phyloP scores from a whole-genome alignment of 2,888 invertebrate species.

The Erpobdella octoculata region DNA sequence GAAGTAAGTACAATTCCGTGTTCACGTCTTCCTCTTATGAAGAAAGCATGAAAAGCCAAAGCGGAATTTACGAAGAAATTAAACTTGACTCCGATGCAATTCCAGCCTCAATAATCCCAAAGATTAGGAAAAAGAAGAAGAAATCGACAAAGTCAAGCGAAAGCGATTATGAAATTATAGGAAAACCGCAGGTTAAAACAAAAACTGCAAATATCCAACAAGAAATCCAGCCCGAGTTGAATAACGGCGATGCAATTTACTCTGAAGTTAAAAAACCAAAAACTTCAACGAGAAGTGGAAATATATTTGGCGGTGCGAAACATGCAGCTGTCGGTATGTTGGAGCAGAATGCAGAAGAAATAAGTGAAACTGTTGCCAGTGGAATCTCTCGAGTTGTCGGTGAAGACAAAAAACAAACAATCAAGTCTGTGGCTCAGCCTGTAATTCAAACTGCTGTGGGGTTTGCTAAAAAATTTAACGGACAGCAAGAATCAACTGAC shows the following conservation, averaged over 20 bases:
- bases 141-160: background rate
- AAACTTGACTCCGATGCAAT: background rate
- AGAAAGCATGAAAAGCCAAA: background rate
- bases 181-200: background rate
- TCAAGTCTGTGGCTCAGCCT: background rate
- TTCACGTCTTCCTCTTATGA: background rate
- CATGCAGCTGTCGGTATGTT: background rate
- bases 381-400: background rate
- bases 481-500: background rate
- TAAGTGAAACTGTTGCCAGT: background rate
- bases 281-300: background rate
- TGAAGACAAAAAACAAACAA: slow-evolving; percentile 1
- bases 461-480: background rate
- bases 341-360: slow-evolving; percentile 1
- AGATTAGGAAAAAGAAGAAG: slow-evolving; percentile 6
- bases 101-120: background rate
- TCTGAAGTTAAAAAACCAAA: slow-evolving; percentile 14
- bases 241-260: slow-evolving; percentile 13
- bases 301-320: background rate
- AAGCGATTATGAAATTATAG: background rate
- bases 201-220: background rate
- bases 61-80: slow-evolving; percentile 7
- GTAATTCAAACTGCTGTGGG: slow-evolving; percentile 7
- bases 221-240: background rate
- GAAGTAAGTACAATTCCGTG: background rate